Percentiles rank a stretch among this genome's conserved stretches.
Conservation (phyloP, 1,140 invertebrate genomes). For the Drosophila pruinosa region DNA sequence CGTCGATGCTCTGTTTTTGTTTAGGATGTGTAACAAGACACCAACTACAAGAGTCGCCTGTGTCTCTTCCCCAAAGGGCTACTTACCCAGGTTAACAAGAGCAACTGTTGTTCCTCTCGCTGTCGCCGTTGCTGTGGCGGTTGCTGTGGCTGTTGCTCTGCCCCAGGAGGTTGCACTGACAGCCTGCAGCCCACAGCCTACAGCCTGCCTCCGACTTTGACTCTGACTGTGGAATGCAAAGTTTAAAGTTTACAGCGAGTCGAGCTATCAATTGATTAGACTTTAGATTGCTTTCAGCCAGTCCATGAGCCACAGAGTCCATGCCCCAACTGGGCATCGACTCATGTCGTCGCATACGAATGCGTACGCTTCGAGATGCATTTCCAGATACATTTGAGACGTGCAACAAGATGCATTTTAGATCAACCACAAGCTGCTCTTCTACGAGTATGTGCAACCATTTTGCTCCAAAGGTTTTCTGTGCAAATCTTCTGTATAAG, state of each 20-base stretch:
- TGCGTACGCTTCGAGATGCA: not conserved
- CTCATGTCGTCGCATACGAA: not conserved
- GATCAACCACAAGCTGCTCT: not conserved
- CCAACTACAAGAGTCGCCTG: conserved; percentile 11
- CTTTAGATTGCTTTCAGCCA: not conserved
- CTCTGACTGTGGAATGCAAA: not conserved
- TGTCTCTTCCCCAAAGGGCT: conserved; percentile 11
- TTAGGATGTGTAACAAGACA: conserved; percentile 43
- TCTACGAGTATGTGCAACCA: too few species aligned
- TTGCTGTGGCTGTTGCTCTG: not conserved
- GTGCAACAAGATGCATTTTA: not conserved
- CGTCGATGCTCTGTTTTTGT: not conserved
- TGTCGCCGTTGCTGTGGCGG: not conserved
- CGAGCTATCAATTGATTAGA: not conserved
- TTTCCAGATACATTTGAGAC: not conserved
- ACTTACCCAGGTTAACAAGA: conserved; percentile 31
- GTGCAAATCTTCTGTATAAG: not conserved
- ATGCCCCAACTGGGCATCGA: too few species aligned
- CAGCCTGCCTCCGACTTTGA: too few species aligned
- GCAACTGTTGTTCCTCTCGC: conserved; percentile 15
- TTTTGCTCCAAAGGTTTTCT: too few species aligned
- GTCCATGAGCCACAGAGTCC: too few species aligned
- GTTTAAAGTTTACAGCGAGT: conserved; percentile 8
- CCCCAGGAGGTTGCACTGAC: not conserved
- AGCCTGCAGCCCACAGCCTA: too few species aligned